Conservation (phyloP, 1,140 invertebrate genomes). For the Cydia pomonella region DNA sequence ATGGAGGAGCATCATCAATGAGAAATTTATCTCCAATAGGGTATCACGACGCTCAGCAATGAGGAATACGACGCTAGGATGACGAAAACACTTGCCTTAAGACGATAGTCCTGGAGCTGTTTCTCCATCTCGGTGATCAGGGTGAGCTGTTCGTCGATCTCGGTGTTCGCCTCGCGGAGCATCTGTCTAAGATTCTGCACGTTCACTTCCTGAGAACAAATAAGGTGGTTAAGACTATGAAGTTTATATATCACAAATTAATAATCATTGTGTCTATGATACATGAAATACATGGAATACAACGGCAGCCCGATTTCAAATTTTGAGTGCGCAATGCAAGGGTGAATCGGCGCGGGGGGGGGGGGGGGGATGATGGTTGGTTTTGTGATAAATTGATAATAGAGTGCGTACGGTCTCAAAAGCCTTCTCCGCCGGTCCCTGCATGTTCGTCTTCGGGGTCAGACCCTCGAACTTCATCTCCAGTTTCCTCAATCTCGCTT, state of each 20-base stretch:
- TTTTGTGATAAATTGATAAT: too few relatives aligned
- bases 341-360: too few relatives aligned
- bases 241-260: too few relatives aligned
- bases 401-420: conserved; percentile 81
- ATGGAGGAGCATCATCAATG: too few relatives aligned
- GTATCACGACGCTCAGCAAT: too few relatives aligned
- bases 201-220: conserved; percentile 82
- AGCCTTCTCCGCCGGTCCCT: conserved; percentile 82
- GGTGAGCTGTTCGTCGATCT: conserved; percentile 56
- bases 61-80: too few relatives aligned
- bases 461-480: conserved; percentile 74
- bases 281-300: too few relatives aligned
- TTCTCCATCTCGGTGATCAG: conserved; percentile 86
- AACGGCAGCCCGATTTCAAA: too few relatives aligned
- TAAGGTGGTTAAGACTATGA: background rate
- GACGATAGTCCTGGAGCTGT: conserved; percentile 87
- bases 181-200: conserved; percentile 83
- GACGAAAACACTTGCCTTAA: conserved; percentile 79
- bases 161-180: conserved; percentile 84
- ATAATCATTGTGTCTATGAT: too few relatives aligned
- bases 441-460: conserved; percentile 68
- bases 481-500: conserved; percentile 64
- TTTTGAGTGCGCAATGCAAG: too few relatives aligned
- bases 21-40: too few relatives aligned
- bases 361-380: too few relatives aligned